Base-by-base conservation (phyloP, 2,113 vertebrate genomes). In the Hemicordylus capensis region DNA sequence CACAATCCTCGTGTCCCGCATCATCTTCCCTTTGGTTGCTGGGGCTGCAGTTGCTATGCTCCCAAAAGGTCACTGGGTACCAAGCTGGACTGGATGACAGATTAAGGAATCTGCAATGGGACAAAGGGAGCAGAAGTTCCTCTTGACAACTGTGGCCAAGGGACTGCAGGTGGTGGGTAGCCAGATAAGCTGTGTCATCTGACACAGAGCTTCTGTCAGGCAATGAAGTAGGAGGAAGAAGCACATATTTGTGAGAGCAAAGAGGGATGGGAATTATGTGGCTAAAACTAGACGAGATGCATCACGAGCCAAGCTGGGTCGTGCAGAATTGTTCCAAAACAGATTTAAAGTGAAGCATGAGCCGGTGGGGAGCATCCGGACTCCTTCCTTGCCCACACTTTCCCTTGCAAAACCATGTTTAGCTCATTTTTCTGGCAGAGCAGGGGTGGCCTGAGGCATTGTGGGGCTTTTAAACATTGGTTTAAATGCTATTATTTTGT, bases 201-300 rank as follows among this genome's bases (percentile, higher is more conserved):
- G 11, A 0, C 0, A 1, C 56, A 54, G 37, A 46, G 54, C 59
- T 61, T 72, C 34, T 1, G 1, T 4, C 0, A 4, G 48, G 74
- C n/a, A 46, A 6, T 0, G 5, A 86, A 78, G 1, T 51, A 0
- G 12, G 39, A 15, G 34, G 46, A n/a, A 58, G 17, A 48, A 26
- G 42, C 44, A 51, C 17, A 12, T 28, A 48, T 74, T 51, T 48
- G 54, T 37, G 54, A 44, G 31, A 48, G 79, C 31, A 34, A 44
- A 26, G 34, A 31, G 24, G 24, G 46, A 42, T 6, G 58, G 20
- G 39, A 39, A 46, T 74, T 46, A 20, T 14, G 24, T 15, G 20
- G 22, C 64, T 83, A 54, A 73, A 83, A 46, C 17, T 46, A 48
- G 20, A 44, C 59, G 28, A 42, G 37, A 42, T 70, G 19, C 46